A percentile compares a stretch with the other conserved stretches of the same genome.
These are phyloP conservation scores for Melipona bicolor DNA, from an alignment of 2,888 invertebrate species.

Conservation along the genomic window DNA sequence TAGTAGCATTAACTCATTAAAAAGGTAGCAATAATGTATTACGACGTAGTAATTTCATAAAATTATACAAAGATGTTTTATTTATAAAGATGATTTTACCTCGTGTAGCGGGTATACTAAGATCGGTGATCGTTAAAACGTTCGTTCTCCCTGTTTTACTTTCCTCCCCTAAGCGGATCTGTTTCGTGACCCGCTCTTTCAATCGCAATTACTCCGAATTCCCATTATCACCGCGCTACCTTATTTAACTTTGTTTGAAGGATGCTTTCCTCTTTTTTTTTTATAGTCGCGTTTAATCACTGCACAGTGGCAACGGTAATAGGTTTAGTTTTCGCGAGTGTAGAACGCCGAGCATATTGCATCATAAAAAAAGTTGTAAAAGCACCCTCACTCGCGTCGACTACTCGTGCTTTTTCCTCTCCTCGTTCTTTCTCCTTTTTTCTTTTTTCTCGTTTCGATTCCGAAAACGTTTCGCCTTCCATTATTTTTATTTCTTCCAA, in stretches of 20 bases:
- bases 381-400: slow-evolving; percentile 68
- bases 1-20: too few species aligned
- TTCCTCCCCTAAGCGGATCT: neutral
- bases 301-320: slow-evolving; percentile 78
- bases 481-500: slow-evolving; percentile 3
- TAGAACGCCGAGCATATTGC: slow-evolving; percentile 78
- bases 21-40: too few species aligned
- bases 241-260: slow-evolving; percentile 83
- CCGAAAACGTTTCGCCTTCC: slow-evolving; percentile 1
- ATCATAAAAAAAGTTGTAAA: slow-evolving; percentile 83
- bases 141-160: slow-evolving; percentile 23
- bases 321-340: slow-evolving; percentile 81
- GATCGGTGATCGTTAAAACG: slow-evolving; percentile 6
- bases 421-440: slow-evolving; percentile 49
- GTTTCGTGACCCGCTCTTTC: slow-evolving; percentile 46
- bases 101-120: neutral
- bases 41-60: too few species aligned
- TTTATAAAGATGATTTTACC: too few species aligned
- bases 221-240: slow-evolving; percentile 77
- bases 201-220: slow-evolving; percentile 73
- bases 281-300: slow-evolving; percentile 82
- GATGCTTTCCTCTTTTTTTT: slow-evolving; percentile 61
- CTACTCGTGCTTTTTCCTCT: slow-evolving; percentile 49
- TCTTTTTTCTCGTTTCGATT: slow-evolving; percentile 10
- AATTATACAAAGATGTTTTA: too few species aligned